A percentile compares a stretch with the other conserved stretches of the same genome.
Evolutionary conservation across 1,140 invertebrate species (phyloP).

Genomic region (Zaprionus africanus): DNA sequence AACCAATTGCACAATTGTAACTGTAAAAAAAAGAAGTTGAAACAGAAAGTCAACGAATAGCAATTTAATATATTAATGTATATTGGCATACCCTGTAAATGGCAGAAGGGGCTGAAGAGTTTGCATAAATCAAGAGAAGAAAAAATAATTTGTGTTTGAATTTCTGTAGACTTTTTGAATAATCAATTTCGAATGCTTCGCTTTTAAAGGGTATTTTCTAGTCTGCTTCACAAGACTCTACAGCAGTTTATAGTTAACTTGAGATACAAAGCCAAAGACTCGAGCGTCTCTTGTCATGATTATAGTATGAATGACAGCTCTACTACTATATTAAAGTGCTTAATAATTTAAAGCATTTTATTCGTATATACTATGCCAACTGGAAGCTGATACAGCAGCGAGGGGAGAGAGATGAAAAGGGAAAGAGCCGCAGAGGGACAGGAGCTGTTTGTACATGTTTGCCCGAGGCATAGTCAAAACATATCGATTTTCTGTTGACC

Average conservation of each 20-base stretch:
- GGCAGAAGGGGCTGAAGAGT: background rate
- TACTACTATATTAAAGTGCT: background rate
- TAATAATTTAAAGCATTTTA: conserved; percentile 14
- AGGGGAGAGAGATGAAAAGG: background rate
- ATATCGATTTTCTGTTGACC: conserved; percentile 62
- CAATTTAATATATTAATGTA: conserved; percentile 6
- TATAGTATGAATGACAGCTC: background rate
- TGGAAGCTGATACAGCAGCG: background rate
- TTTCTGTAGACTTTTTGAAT: background rate
- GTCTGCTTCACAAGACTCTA: background rate
- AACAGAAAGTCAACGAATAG: conserved; percentile 22
- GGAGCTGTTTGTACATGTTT: background rate
- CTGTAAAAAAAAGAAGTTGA: conserved; percentile 10
- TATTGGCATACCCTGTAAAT: conserved; percentile 7
- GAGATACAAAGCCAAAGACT: background rate
- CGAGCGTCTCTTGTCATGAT: conserved; percentile 1
- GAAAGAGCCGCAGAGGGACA: background rate
- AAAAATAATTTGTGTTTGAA: no score
- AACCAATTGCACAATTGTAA: conserved; percentile 46
- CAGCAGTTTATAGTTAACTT: background rate
- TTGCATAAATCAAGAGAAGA: background rate
- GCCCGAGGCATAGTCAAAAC: conserved; percentile 43
- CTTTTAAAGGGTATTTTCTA: background rate
- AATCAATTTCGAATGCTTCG: background rate
- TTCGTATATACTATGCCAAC: background rate